Percentiles rank a stretch among this genome's conserved stretches.
phyloP scores from a whole-genome alignment of 2,113 vertebrate species.

The Sminthopsis crassicaudata region DNA sequence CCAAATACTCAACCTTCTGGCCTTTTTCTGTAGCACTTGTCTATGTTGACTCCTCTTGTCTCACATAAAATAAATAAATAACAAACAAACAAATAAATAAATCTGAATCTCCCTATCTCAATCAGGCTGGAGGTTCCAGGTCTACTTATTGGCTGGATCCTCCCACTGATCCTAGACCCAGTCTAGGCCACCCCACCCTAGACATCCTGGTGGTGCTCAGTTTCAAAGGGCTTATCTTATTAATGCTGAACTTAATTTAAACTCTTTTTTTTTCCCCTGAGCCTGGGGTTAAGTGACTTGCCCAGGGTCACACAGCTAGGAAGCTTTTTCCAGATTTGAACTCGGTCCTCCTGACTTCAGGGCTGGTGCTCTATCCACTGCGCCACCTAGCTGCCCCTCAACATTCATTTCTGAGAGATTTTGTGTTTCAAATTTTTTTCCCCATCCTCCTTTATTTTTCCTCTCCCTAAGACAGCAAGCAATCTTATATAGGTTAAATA shows the following conservation, averaged over 20 bases:
- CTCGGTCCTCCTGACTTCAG: no score
- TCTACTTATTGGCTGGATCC: neutral
- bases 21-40: neutral
- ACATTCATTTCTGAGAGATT: no score
- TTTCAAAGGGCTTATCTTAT: neutral
- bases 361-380: no score
- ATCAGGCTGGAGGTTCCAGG: neutral
- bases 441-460: no score
- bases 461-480: no score
- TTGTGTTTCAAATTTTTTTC: no score
- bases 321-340: no score
- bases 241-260: neutral
- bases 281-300: no score
- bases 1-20: neutral
- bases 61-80: neutral
- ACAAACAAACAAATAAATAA: neutral
- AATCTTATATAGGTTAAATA: no score
- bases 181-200: accelerated
- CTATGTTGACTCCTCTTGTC: neutral
- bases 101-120: neutral
- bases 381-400: no score
- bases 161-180: neutral
- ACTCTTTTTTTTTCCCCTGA: no score
- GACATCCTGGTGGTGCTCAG: neutral
- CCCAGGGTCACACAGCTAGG: no score